Base-by-base conservation (phyloP, 2,797 vertebrate genomes). In the Chaetodon trifasciatus region DNA sequence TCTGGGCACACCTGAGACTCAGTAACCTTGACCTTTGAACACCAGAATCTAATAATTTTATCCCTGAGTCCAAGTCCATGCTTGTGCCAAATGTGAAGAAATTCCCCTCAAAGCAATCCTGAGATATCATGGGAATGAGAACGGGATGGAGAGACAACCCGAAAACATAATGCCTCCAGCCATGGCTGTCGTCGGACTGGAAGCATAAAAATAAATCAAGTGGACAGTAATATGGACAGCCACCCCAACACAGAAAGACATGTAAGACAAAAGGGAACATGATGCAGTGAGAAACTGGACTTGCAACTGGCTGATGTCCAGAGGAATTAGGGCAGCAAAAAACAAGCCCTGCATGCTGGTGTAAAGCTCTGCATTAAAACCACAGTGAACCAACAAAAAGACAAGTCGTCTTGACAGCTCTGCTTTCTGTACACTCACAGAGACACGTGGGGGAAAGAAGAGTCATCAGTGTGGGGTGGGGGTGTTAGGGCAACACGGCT, bases 291-390 rank as follows among this genome's bases (percentile, higher is more conserved):
- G 9, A 75, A 50, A 47, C 40, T 17, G 9, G 5, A 57, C 19
- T 58, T 69, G 37, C 37, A 74, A 24, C 50, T 74, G n/a, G n/a
- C 56, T 55, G 35, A 57, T 7, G 46, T 69, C 40, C 42, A 56
- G 21, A 72, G 1, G 49, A 64, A 79, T 35, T 37, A 57, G 44
- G 46, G 11, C 19, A 6, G 5, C 49, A 56, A 62, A 73, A 42
- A 49, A 16, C 13, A 40, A 62, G 11, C 15, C 37, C 17, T 6
- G 8, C 23, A 53, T 56, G 28, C 56, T 10, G 28, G 42, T 44
- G 60, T 53, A 47, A 56, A 23, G 28, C 35, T 53, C 17, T 7
- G 58, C 53, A 65, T 60, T 40, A 35, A 61, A 55, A 49, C 58
- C 3, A 73, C 50, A 72, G 64, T 49, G 9, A 78, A 65, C 49